Conservation (phyloP, 2,888 invertebrate species). For the Thyatira batis region DNA sequence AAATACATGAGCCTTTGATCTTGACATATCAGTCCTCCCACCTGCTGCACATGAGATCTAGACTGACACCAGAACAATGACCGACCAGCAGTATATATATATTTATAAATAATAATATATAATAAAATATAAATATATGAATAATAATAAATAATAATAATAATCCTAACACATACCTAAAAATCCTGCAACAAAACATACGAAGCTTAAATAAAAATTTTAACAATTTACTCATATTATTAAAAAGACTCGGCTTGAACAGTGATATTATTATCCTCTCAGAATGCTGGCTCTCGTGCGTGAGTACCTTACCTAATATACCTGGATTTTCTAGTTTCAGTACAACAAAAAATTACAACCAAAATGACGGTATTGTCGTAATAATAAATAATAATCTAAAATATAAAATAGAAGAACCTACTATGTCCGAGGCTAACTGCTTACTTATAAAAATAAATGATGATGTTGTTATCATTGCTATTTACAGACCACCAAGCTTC, state of each 20-base stretch:
- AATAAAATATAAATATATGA: no score
- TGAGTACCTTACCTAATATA: not conserved
- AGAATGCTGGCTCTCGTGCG: not conserved
- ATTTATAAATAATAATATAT: no score
- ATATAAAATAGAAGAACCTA: constrained; percentile 4
- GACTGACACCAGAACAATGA: no score
- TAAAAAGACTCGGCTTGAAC: not conserved
- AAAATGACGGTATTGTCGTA: constrained; percentile 10
- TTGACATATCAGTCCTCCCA: no score
- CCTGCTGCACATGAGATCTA: no score
- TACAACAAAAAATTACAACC: constrained; percentile 3
- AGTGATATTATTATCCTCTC: not conserved
- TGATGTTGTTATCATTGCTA: constrained; percentile 1
- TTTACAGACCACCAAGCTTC: not conserved
- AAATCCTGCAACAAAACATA: constrained; percentile 9
- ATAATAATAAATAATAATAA: no score
- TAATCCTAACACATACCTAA: not conserved
- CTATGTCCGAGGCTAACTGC: constrained; percentile 7
- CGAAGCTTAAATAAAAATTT: constrained; percentile 7
- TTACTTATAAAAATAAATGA: constrained; percentile 5
- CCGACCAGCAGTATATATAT: no score
- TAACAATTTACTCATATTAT: not conserved
- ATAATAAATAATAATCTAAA: not conserved
- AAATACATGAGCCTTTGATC: no score
- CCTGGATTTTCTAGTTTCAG: not conserved